Evolutionary conservation across 2,113 vertebrate species (phyloP).

Genomic region (Colistium nudipinnis): DNA sequence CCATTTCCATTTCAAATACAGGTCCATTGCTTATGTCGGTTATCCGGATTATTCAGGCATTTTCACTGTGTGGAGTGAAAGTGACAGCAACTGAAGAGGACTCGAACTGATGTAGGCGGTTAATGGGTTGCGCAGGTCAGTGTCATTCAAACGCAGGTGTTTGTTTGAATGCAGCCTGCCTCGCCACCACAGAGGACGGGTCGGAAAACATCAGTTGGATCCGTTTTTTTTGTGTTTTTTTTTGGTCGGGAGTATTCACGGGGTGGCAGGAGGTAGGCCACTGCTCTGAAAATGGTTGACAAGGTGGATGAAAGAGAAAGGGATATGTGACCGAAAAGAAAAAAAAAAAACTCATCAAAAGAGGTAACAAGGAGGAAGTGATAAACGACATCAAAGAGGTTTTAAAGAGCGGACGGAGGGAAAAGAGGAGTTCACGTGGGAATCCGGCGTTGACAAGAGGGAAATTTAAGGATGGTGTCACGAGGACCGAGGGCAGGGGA

Average conservation of each 20-base stretch:
- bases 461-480: constrained; percentile 71
- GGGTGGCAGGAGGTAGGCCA: constrained; percentile 52
- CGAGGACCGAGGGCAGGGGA: constrained; percentile 47
- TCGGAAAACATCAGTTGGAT: constrained; percentile 50
- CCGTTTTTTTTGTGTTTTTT: no score
- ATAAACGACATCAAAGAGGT: constrained; percentile 64
- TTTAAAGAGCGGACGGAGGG: constrained; percentile 55
- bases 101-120: constrained; percentile 19
- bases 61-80: constrained; percentile 24
- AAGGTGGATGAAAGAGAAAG: constrained; percentile 29
- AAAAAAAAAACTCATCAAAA: constrained; percentile 34
- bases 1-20: constrained; percentile 37
- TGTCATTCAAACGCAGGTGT: constrained; percentile 13
- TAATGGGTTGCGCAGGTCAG: constrained; percentile 38
- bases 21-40: constrained; percentile 26
- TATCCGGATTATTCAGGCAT: constrained; percentile 51
- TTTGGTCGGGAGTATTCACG: constrained; percentile 64
- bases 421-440: constrained; percentile 50
- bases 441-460: constrained; percentile 56
- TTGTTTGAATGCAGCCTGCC: constrained; percentile 23
- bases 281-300: constrained; percentile 48
- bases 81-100: constrained; percentile 33
- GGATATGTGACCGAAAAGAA: background rate
- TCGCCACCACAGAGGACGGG: constrained; percentile 25
- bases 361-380: constrained; percentile 28